These are phyloP conservation scores for Pollenia angustigena DNA, from an alignment of 2,888 invertebrate genomes.

Conservation along the genomic window DNA sequence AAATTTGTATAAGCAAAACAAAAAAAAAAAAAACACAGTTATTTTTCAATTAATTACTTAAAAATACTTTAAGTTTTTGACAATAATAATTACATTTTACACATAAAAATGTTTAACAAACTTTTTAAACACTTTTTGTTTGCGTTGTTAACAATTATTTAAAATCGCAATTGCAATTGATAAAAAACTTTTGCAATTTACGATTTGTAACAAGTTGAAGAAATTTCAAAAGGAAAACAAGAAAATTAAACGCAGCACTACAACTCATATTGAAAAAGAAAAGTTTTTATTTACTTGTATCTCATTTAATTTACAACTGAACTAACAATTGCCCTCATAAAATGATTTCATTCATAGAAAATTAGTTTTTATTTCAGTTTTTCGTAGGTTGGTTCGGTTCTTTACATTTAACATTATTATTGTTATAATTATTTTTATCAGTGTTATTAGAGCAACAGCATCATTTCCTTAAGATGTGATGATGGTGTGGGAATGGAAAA, in stretches of 20 bases:
- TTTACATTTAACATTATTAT: slow-evolving; percentile 41
- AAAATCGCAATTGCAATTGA: slow-evolving; percentile 67
- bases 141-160: slow-evolving; percentile 61
- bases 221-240: background rate
- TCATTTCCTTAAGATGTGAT: background rate
- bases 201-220: slow-evolving; percentile 32
- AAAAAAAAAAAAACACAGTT: slow-evolving; percentile 7
- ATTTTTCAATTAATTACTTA: slow-evolving; percentile 49
- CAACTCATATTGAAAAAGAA: slow-evolving; percentile 30
- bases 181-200: slow-evolving; percentile 68
- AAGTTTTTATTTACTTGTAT: slow-evolving; percentile 59
- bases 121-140: background rate
- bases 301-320: slow-evolving; percentile 68
- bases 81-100: slow-evolving; percentile 53
- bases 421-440: slow-evolving; percentile 49
- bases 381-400: slow-evolving; percentile 2
- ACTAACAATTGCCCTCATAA: slow-evolving; percentile 70
- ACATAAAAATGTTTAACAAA: background rate
- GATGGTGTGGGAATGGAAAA: background rate
- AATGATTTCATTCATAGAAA: slow-evolving; percentile 61
- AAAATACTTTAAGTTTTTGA: slow-evolving; percentile 39
- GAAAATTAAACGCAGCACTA: slow-evolving; percentile 6
- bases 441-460: slow-evolving; percentile 26
- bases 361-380: slow-evolving; percentile 24
- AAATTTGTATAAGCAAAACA: background rate